Percentiles rank a stretch among this genome's conserved stretches.
phyloP scores from a whole-genome alignment of 2,888 invertebrate species.

The Pheosia gnoma region DNA sequence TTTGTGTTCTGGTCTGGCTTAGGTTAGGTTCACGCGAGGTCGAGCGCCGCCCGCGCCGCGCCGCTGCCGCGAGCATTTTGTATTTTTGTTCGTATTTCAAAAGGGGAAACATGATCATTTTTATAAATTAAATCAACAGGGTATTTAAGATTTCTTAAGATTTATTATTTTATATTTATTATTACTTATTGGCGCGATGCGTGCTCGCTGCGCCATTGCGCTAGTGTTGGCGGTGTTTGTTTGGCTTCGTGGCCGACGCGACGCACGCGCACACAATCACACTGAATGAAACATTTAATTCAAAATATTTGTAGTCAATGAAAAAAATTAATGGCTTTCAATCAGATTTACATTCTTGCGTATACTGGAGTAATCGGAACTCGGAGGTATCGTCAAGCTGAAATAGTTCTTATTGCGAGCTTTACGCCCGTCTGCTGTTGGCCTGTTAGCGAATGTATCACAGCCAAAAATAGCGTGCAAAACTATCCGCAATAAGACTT shows the following conservation, averaged over 20 bases:
- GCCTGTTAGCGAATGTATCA: background rate
- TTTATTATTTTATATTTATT: constrained; percentile 81
- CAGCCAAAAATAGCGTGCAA: background rate
- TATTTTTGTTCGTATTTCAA: constrained; percentile 48
- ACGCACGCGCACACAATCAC: background rate
- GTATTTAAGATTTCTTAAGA: constrained; percentile 83
- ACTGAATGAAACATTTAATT: background rate
- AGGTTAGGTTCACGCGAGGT: constrained; percentile 17
- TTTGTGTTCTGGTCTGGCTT: constrained; percentile 37
- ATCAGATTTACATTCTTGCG: too few species aligned
- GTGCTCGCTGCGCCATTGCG: constrained; percentile 53
- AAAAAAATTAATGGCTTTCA: too few species aligned
- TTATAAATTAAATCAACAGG: constrained; percentile 81
- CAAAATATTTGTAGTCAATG: too few species aligned
- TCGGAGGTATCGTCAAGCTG: too few species aligned
- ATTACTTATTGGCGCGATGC: constrained; percentile 55
- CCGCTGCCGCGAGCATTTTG: constrained; percentile 34
- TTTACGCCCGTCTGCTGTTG: background rate
- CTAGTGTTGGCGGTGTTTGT: constrained; percentile 60
- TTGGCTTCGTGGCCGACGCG: constrained; percentile 32
- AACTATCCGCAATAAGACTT: background rate
- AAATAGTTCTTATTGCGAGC: background rate
- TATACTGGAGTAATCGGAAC: too few species aligned
- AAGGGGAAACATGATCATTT: constrained; percentile 58
- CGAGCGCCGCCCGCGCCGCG: constrained; percentile 27